Conservation (phyloP, 1,140 invertebrate species). For the Oncopodura yosiiana region DNA sequence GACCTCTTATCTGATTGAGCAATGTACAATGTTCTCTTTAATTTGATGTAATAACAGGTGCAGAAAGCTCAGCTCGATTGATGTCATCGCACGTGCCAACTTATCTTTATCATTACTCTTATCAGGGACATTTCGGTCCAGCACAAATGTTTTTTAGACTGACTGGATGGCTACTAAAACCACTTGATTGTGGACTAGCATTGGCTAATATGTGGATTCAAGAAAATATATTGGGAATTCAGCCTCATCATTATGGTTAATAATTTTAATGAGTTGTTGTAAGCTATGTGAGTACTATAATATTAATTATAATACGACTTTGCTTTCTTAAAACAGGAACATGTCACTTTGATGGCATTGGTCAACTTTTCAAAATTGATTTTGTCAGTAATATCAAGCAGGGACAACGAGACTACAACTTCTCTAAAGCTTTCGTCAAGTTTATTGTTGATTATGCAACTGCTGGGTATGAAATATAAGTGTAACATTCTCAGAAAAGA, state of each 20-base stretch:
- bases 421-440: constrained; percentile 19
- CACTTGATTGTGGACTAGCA: constrained; percentile 9
- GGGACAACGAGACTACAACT: constrained; percentile 7
- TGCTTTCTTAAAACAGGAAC: neutral
- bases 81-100: constrained; percentile 9
- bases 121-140: constrained; percentile 22
- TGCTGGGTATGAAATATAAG: no score
- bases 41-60: no score
- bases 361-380: constrained; percentile 20
- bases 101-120: constrained; percentile 22
- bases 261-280: neutral
- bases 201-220: constrained; percentile 10
- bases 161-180: constrained; percentile 8
- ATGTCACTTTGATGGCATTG: constrained; percentile 19
- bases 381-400: constrained; percentile 15
- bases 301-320: no score
- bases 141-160: constrained; percentile 19
- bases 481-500: no score
- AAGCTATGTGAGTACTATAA: no score
- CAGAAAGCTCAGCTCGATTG: neutral
- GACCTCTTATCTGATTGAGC: no score
- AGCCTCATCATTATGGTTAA: constrained; percentile 12
- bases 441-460: constrained; percentile 1
- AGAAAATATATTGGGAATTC: constrained; percentile 1
- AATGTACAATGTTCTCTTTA: no score